phyloP scores from a whole-genome alignment of 2,888 invertebrate genomes.

The Slavum lentiscoides region DNA sequence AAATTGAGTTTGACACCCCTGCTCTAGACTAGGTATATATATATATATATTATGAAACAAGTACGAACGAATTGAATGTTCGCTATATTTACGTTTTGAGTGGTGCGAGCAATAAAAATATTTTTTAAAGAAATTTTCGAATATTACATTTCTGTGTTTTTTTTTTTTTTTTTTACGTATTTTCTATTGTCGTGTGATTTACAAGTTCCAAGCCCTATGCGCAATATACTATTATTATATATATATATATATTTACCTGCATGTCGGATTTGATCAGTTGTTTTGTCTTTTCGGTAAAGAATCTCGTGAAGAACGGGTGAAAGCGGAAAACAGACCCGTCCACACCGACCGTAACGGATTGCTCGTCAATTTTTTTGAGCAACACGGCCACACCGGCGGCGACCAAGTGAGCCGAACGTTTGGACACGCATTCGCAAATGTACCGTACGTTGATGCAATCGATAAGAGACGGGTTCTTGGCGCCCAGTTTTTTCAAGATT shows the following conservation, averaged over 20 bases:
- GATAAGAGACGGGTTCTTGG: constrained; percentile 37
- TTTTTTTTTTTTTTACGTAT: too few relatives aligned
- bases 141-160: too few relatives aligned
- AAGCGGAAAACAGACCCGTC: constrained; percentile 68
- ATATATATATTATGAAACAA: too few relatives aligned
- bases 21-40: too few relatives aligned
- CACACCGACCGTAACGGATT: constrained; percentile 63
- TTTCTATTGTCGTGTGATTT: too few relatives aligned
- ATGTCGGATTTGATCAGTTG: constrained; percentile 66
- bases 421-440: constrained; percentile 59
- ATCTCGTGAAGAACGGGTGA: constrained; percentile 88
- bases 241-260: constrained; percentile 57
- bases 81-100: too few relatives aligned
- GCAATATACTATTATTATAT: too few relatives aligned
- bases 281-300: constrained; percentile 87
- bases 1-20: too few relatives aligned
- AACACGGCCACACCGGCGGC: constrained; percentile 70
- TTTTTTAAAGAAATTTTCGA: too few relatives aligned
- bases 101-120: too few relatives aligned
- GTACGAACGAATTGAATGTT: too few relatives aligned
- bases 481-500: constrained; percentile 57
- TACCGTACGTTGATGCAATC: constrained; percentile 43
- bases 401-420: constrained; percentile 74
- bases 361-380: constrained; percentile 68
- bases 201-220: too few relatives aligned